Evolutionary conservation across 2,113 vertebrate species (phyloP), one percentile per base, ranked within the genome.

Genomic region (Tamias sibiricus): DNA sequence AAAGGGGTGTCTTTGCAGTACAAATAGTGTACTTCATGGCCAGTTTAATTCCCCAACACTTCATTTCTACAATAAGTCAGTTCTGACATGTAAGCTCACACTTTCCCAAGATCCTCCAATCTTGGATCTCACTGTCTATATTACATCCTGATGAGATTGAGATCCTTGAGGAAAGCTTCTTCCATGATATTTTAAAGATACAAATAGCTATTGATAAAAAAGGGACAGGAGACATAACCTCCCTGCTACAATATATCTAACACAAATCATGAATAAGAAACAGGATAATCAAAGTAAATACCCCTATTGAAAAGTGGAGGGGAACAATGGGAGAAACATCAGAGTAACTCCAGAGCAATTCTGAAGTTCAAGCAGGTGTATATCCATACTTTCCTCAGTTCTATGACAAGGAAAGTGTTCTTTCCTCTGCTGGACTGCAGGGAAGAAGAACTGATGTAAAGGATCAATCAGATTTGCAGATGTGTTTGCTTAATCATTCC

Each of bases 291-390:
- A 62, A 68, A 59, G 1, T 40, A 64, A 20, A 66, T 30, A 85
- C 1, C 47, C 1, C 16, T 26, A 35, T 40, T 89, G 69, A 12
- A 5, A 68, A 86, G 28, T 1, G 0, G 1, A 44, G 4, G 14
- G 40, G 1, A 20, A 4, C 71, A 72, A 52, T 28, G 30, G 7
- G 64, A 66, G 32, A 20, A 2, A 57, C 17, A 71, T 71, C 28
- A 42, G 0, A 52, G 22, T 42, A 72, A 54, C 49, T 30, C 32
- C 5, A 47, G 12, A 71, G 35, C 35, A 59, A 47, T 47, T 77
- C 32, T 84, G 47, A 83, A 69, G 69, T 49, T 2, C 6, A 40
- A 52, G 44, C 9, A 82, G 20, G 20, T 42, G 0, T 52, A 8
- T 12, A 0, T 37, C 7, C 28, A 3, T 8, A 74, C 5, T 80